phyloP scores from a whole-genome alignment of 2,113 vertebrate genomes.

The Empidonax traillii region DNA sequence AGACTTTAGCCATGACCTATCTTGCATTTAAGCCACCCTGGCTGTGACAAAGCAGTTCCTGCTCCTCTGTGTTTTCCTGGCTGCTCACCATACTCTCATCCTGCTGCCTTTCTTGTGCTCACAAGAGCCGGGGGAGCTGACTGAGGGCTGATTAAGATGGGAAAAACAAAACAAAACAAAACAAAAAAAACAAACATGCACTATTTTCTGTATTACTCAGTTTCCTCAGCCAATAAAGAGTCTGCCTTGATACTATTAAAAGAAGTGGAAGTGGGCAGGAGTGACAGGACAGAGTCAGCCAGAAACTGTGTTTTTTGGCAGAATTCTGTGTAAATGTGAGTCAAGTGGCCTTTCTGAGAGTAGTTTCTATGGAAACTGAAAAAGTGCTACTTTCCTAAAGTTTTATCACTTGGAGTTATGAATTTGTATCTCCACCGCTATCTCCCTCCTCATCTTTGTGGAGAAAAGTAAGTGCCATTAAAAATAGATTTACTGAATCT shows the following conservation, averaged over 20 bases:
- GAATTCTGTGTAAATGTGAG: background rate
- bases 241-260: background rate
- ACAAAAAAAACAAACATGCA: background rate
- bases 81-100: accelerated
- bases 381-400: background rate
- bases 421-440: background rate
- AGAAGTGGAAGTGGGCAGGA: background rate
- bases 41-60: background rate
- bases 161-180: background rate
- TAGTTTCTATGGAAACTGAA: conserved; percentile 17
- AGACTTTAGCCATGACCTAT: background rate
- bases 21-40: background rate
- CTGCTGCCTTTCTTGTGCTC: background rate
- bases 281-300: background rate
- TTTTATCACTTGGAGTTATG: background rate
- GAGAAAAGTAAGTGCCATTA: conserved; percentile 22
- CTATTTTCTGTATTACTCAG: background rate
- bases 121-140: background rate
- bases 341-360: background rate
- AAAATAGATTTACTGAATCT: conserved; percentile 29
- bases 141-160: accelerated
- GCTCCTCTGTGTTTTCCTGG: background rate
- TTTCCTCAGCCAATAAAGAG: background rate
- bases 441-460: background rate
- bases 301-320: background rate